Conservation (phyloP, 2,888 invertebrate genomes). For the Hirtodrosophila alboralis region DNA sequence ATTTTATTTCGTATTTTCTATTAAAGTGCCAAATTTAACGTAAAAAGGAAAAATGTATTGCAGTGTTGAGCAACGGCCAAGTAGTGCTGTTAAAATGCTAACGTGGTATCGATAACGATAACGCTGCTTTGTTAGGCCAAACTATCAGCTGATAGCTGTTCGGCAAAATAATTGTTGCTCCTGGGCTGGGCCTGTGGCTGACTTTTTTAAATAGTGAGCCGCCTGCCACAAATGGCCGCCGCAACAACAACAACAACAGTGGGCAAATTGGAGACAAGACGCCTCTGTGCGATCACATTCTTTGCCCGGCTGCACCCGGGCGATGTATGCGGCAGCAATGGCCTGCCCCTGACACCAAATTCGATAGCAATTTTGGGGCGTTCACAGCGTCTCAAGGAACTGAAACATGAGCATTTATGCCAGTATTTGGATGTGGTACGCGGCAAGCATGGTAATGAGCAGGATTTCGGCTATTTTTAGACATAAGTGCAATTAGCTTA, state of each 20-base stretch:
- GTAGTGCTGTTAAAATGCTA: conserved; percentile 22
- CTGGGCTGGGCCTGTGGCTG: conserved; percentile 13
- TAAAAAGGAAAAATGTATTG: conserved; percentile 21
- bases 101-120: conserved; percentile 23
- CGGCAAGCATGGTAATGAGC: conserved; percentile 96
- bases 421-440: conserved; percentile 95
- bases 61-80: conserved; percentile 39
- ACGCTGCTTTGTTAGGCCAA: no score
- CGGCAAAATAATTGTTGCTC: conserved; percentile 58
- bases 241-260: conserved; percentile 30
- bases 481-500: no score
- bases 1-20: no score
- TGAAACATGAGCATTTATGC: conserved; percentile 92
- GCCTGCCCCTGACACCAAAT: conserved; percentile 97
- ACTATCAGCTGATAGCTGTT: conserved; percentile 47
- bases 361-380: conserved; percentile 96
- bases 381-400: conserved; percentile 92
- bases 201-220: conserved; percentile 9
- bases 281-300: conserved; percentile 93
- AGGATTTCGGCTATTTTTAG: no score
- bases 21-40: no score
- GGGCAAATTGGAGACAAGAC: conserved; percentile 47
- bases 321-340: conserved; percentile 97
- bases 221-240: conserved; percentile 47
- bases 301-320: conserved; percentile 95